Evolutionary conservation across 2,888 invertebrate species (phyloP).

Genomic region (Nephrotoma appendiculata): DNA sequence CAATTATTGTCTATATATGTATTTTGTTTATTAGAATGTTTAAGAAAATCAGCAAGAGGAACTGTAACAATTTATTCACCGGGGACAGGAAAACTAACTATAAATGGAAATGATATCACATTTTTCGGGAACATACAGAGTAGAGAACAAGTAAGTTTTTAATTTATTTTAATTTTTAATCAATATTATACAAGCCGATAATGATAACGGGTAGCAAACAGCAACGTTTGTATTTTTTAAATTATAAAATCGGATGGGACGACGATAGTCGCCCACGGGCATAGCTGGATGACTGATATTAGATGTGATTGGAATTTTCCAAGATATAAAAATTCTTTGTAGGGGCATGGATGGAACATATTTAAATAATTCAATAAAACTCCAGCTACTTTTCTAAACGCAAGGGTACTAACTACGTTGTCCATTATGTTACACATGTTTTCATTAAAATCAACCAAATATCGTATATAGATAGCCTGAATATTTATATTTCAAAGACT

Average conservation of each 20-base stretch:
- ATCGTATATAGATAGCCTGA: background rate
- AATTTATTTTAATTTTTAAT: too few relatives aligned
- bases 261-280: background rate
- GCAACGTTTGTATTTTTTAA: background rate
- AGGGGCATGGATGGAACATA: background rate
- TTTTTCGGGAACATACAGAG: constrained; percentile 59
- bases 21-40: constrained; percentile 38
- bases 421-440: background rate
- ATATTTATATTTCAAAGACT: background rate
- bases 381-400: background rate
- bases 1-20: background rate
- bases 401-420: background rate
- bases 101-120: constrained; percentile 65
- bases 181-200: too few relatives aligned
- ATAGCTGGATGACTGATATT: background rate
- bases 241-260: background rate
- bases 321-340: background rate
- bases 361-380: background rate
- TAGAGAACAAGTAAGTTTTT: constrained; percentile 54
- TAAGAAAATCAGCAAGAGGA: constrained; percentile 56
- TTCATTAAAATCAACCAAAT: background rate
- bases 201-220: too few relatives aligned
- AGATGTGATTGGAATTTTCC: background rate
- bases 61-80: constrained; percentile 66
- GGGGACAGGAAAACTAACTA: constrained; percentile 67